phyloP scores from a whole-genome alignment of 1,140 invertebrate genomes.

The Battus philenor region DNA sequence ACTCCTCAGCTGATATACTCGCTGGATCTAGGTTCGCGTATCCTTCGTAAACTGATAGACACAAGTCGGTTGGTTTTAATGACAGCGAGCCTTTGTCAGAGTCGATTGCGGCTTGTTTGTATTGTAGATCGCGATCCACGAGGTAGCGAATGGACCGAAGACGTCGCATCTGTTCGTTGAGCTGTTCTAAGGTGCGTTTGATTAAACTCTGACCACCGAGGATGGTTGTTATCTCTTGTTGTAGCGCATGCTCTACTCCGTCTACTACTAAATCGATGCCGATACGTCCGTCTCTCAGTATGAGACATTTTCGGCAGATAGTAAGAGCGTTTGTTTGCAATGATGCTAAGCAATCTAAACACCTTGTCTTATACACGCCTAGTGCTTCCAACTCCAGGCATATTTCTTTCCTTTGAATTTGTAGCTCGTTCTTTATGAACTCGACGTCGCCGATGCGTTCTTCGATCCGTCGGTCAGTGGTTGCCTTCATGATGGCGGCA shows the following conservation, averaged over 20 bases:
- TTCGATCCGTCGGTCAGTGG: slow-evolving; percentile 83
- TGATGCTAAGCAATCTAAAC: slow-evolving; percentile 81
- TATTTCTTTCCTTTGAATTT: slow-evolving; percentile 84
- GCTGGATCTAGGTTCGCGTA: slow-evolving; percentile 78
- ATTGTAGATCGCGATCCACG: slow-evolving; percentile 88
- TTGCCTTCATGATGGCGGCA: slow-evolving; percentile 81
- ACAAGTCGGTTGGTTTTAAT: slow-evolving; percentile 81
- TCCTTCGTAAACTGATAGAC: slow-evolving; percentile 81
- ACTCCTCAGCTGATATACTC: slow-evolving; percentile 85
- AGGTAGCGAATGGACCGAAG: slow-evolving; percentile 86
- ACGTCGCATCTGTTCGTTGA: slow-evolving; percentile 87
- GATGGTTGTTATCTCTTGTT: slow-evolving; percentile 75
- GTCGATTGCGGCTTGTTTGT: slow-evolving; percentile 86
- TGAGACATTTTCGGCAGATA: slow-evolving; percentile 83
- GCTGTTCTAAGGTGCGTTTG: slow-evolving; percentile 82
- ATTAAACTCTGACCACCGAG: slow-evolving; percentile 78
- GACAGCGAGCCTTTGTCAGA: slow-evolving; percentile 83
- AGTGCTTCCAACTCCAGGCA: slow-evolving; percentile 84
- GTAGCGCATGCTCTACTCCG: slow-evolving; percentile 81
- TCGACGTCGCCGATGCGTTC: slow-evolving; percentile 89
- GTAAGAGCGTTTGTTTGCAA: slow-evolving; percentile 80
- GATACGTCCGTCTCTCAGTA: slow-evolving; percentile 82
- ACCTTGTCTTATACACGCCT: slow-evolving; percentile 80
- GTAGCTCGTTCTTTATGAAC: slow-evolving; percentile 81
- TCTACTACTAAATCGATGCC: slow-evolving; percentile 89